These are phyloP conservation scores for Micromussa lordhowensis DNA, from an alignment of 92 coral and sea anemone genomes.

Conservation along the genomic window DNA sequence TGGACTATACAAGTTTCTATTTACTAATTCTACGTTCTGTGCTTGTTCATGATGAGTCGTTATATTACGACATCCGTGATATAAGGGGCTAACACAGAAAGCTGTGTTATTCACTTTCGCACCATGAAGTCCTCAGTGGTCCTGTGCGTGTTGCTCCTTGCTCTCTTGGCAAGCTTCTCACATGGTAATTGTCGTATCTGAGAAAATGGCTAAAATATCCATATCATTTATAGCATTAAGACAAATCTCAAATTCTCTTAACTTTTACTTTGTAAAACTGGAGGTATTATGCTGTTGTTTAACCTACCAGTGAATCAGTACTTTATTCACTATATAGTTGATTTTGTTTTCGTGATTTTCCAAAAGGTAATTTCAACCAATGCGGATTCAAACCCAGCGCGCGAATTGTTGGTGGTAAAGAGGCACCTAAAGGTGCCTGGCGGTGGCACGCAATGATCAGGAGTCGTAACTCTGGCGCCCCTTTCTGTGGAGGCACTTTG, in stretches of 20 bases:
- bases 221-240: too few relatives aligned
- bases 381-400: slow-evolving; percentile 36
- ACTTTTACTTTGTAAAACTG: too few relatives aligned
- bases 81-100: background rate
- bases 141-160: background rate
- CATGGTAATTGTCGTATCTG: background rate
- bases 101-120: background rate
- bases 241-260: background rate
- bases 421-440: slow-evolving; percentile 65
- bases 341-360: too few relatives aligned
- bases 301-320: too few relatives aligned
- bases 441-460: slow-evolving; percentile 69
- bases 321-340: too few relatives aligned
- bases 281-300: too few relatives aligned
- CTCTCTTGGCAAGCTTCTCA: background rate
- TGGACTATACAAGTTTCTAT: background rate
- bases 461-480: slow-evolving; percentile 14
- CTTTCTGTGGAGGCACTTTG: slow-evolving; percentile 68
- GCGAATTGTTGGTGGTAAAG: slow-evolving; percentile 65
- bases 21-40: too few relatives aligned
- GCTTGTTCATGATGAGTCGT: too few relatives aligned
- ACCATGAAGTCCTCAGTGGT: too few relatives aligned
- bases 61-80: background rate
- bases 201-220: background rate
- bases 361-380: too few relatives aligned